These are phyloP conservation scores for Craseonycteris thonglongyai DNA, from an alignment of 2,113 vertebrate species.

Conservation along the genomic window DNA sequence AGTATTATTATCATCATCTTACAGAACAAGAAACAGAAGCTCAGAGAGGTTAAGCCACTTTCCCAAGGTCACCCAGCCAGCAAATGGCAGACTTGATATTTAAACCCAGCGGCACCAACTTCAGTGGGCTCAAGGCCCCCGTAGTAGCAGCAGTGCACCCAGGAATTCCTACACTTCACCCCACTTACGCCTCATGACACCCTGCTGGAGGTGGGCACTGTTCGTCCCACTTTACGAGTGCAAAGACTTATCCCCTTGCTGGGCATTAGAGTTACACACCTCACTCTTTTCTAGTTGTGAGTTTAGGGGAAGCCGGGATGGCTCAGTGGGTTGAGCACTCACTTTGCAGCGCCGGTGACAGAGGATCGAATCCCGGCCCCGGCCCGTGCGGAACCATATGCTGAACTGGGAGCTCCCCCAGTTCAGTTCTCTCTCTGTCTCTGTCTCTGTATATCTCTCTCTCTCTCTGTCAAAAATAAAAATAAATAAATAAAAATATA, in stretches of 20 bases:
- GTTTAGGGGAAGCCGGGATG: too few species aligned
- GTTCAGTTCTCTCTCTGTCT: too few species aligned
- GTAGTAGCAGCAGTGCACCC: rapidly evolving
- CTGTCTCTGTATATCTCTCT: too few species aligned
- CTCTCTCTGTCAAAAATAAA: too few species aligned
- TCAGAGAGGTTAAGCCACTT: not conserved
- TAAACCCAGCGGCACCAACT: not conserved
- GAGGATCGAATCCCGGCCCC: too few species aligned
- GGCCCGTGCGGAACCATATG: too few species aligned
- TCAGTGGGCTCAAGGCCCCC: not conserved
- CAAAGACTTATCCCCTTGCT: not conserved
- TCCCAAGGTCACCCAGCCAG: not conserved
- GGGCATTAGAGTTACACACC: not conserved
- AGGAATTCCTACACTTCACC: too few species aligned
- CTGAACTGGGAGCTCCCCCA: too few species aligned
- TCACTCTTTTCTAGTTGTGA: too few species aligned
- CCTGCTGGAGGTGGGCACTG: not conserved
- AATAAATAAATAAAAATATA: too few species aligned
- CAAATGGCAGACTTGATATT: not conserved
- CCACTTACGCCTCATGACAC: not conserved
- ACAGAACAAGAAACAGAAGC: not conserved
- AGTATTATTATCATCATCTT: not conserved
- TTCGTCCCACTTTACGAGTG: not conserved
- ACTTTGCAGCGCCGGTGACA: too few species aligned
- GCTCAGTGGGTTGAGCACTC: too few species aligned